phyloP scores from a whole-genome alignment of 2,113 vertebrate genomes.

The Canis aureus region DNA sequence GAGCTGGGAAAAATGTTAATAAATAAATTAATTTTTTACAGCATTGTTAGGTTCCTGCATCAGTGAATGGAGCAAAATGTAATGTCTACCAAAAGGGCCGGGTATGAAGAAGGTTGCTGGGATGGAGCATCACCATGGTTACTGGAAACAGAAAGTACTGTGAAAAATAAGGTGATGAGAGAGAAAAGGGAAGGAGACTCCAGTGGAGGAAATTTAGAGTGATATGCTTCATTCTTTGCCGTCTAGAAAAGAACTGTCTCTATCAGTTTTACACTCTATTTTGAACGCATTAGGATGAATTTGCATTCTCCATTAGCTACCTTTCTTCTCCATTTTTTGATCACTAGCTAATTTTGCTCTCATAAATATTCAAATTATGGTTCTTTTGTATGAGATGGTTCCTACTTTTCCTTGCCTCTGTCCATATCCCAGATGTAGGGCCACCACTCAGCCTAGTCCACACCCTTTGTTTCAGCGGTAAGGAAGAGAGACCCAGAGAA shows the following conservation, averaged over 20 bases:
- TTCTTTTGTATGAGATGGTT: conserved; percentile 2
- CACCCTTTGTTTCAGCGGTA: not conserved
- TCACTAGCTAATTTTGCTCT: conserved; percentile 52
- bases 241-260: conserved; percentile 19
- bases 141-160: conserved; percentile 66
- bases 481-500: not conserved
- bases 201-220: conserved; percentile 8
- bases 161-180: conserved; percentile 56
- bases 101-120: conserved; percentile 51
- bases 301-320: not conserved
- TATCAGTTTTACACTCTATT: not conserved
- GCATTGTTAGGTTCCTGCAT: not conserved
- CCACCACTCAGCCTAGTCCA: not conserved
- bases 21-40: conserved; percentile 62
- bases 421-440: not conserved
- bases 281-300: not conserved
- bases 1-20: not conserved
- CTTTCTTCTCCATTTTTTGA: not conserved
- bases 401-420: not conserved
- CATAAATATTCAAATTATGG: conserved; percentile 43
- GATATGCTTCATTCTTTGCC: not conserved
- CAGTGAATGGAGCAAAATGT: conserved; percentile 66
- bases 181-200: not conserved
- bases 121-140: conserved; percentile 84
- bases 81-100: conserved; percentile 55